Base-by-base conservation (phyloP, 1,140 invertebrate genomes). In the Colletes gigas region DNA sequence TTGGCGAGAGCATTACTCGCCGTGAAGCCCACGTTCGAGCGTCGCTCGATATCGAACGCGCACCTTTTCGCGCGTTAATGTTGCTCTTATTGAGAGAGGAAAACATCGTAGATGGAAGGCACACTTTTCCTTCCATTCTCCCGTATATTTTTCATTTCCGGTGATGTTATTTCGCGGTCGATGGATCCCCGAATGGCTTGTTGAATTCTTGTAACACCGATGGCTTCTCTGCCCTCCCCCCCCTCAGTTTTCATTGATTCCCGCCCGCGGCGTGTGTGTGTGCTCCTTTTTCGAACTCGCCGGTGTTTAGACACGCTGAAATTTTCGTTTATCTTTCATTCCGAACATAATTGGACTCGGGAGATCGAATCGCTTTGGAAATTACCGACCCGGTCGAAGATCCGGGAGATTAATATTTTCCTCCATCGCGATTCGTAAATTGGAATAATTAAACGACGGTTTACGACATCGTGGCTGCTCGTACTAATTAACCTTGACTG, bases 1-100 rank as follows among this genome's bases (percentile, higher is more conserved):
- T 78, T 71, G 55, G 69, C 67, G 39, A 50, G 75, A 62, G 67
- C 59, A 71, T 78, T 71, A 78, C 57, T 62, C 30, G 14, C 55
- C 30, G 12, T 41, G 19, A 70, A 78, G 47, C 47, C 47, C 75
- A 78, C 70, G 62, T 52, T 70, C 66, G 59, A 2, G 17, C 39
- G 66, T 17, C 54, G 52, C 57, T 30, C 66, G 15, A 77, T 69
- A 69, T 59, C 19, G 55, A 30, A 30, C 30, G 8, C 0, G 12
- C 12, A 14, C 5, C 44, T 50, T 50, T 50, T 39, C 14, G 7
- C 14, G 17, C 44, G 14, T 21, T 5, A 6, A 30, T 39, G n/a
- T 21, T 52, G 47, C 47, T 63, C 17, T 63, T 74, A 73, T 12
- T n/a, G 57, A 50, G 47, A 39, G 15, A 19, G 59, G 44, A 59